Conservation (phyloP, 2,888 invertebrate genomes). For the Phengaris alcon region DNA sequence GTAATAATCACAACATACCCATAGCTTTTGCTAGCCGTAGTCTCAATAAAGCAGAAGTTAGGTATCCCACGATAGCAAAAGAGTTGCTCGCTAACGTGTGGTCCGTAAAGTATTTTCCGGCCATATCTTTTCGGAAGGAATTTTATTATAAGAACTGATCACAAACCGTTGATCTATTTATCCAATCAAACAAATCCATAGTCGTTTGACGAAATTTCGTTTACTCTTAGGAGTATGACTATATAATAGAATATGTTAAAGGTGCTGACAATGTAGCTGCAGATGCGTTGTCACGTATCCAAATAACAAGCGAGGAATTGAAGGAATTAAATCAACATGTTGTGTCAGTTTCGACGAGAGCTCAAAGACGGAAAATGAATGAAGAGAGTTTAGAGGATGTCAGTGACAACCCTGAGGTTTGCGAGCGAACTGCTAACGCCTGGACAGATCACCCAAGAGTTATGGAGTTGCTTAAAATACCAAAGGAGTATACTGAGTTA, state of each 20-base stretch:
- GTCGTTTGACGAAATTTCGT: constrained; percentile 37
- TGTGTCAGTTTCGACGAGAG: constrained; percentile 36
- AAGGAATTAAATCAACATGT: constrained; percentile 35
- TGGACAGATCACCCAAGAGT: constrained; percentile 39
- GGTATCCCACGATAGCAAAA: constrained; percentile 36
- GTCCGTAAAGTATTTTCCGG: constrained; percentile 36
- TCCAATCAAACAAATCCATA: constrained; percentile 36
- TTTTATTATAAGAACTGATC: constrained; percentile 37
- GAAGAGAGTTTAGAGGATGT: neutral
- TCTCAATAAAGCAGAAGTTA: constrained; percentile 37
- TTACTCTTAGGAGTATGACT: constrained; percentile 38
- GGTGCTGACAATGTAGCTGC: constrained; percentile 34
- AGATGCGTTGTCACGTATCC: constrained; percentile 37
- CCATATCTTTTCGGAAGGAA: constrained; percentile 35
- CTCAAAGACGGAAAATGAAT: constrained; percentile 29
- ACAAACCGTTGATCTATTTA: constrained; percentile 36
- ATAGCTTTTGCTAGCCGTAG: constrained; percentile 37
- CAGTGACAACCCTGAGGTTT: constrained; percentile 2
- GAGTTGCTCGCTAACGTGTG: constrained; percentile 37
- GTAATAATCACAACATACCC: constrained; percentile 28
- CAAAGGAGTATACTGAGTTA: constrained; percentile 6
- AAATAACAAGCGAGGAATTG: constrained; percentile 33
- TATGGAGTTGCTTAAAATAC: constrained; percentile 33
- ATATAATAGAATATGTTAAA: constrained; percentile 34
- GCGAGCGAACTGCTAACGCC: constrained; percentile 6